Conservation (phyloP, 2,797 vertebrate species). For the Morelia viridis region DNA sequence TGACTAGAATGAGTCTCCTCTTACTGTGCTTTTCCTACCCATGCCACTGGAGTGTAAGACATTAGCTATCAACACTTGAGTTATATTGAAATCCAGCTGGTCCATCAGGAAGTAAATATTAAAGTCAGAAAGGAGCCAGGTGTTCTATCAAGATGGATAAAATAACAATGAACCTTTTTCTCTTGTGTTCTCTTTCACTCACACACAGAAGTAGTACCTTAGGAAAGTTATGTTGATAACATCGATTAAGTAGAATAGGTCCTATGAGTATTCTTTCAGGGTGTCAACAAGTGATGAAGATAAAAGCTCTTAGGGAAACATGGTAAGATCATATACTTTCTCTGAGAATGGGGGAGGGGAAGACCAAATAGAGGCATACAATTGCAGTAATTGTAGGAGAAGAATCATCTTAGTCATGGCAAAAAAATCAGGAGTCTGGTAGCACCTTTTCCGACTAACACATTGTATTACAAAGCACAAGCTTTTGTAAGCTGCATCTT, state of each 20-base stretch:
- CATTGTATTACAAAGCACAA: no score
- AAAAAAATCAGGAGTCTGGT: no score
- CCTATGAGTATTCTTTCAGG: neutral
- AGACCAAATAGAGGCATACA: neutral
- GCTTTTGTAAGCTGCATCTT: no score
- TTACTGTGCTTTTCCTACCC: constrained; percentile 23
- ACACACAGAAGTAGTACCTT: neutral
- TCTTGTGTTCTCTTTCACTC: neutral
- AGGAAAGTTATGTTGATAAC: neutral
- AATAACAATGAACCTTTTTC: neutral
- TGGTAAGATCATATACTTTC: neutral
- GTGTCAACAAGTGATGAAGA: neutral
- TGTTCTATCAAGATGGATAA: neutral
- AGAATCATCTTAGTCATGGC: no score
- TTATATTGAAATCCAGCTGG: neutral
- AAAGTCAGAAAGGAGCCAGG: neutral
- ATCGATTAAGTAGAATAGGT: neutral
- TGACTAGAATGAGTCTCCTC: neutral
- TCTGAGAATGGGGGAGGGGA: neutral
- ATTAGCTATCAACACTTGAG: neutral
- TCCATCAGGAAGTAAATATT: neutral
- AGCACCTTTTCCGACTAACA: no score
- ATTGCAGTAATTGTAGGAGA: no score
- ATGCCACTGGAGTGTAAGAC: neutral
- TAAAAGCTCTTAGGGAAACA: neutral